phyloP scores from a whole-genome alignment of 2,797 vertebrate genomes.

The Pristis pectinata region DNA sequence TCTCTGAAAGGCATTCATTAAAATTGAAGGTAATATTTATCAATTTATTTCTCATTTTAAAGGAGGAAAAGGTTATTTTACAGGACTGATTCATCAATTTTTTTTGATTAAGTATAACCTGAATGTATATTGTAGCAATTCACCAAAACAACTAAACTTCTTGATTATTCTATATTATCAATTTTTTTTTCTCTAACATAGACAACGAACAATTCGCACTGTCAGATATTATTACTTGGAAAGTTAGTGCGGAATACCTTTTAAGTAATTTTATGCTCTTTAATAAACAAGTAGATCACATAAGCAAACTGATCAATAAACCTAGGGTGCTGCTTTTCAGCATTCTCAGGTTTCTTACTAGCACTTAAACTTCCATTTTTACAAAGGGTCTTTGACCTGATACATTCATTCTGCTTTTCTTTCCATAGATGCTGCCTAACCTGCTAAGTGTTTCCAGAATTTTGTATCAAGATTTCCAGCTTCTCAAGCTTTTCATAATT shows the following conservation, averaged over 20 bases:
- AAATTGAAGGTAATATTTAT: not conserved
- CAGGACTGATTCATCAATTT: not conserved
- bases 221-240: not conserved
- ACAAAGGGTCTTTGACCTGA: no score
- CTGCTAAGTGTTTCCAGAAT: no score
- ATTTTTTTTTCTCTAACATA: not conserved
- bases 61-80: not conserved
- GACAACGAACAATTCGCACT: not conserved
- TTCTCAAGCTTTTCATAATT: no score
- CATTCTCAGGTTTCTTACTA: not conserved
- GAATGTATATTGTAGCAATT: not conserved
- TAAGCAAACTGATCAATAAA: not conserved
- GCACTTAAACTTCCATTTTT: no score
- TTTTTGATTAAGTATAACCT: not conserved
- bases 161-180: not conserved
- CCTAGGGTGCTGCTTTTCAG: not conserved
- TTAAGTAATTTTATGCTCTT: not conserved
- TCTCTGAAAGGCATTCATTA: not conserved
- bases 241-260: not conserved
- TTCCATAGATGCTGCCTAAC: no score
- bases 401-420: no score
- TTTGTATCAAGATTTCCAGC: no score
- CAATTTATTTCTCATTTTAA: not conserved
- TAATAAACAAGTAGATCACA: not conserved
- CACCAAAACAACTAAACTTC: not conserved